Conservation (phyloP, 92 coral and sea anemone genomes). For the Zoanthus sansibaricus region DNA sequence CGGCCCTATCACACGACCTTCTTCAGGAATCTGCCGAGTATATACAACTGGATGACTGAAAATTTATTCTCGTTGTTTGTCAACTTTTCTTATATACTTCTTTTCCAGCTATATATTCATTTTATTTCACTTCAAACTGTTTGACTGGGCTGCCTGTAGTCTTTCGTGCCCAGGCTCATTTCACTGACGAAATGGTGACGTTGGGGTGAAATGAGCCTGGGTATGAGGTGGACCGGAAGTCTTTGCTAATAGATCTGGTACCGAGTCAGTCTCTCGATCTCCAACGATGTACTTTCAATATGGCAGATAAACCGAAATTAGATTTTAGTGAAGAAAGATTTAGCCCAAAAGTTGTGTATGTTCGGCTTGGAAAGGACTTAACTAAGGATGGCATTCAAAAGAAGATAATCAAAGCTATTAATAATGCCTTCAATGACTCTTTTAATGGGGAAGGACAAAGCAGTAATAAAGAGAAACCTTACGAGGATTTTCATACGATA, state of each 20-base stretch:
- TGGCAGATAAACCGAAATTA: constrained; percentile 73
- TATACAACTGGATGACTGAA: too few relatives aligned
- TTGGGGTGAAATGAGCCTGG: too few relatives aligned
- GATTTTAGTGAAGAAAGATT: constrained; percentile 40
- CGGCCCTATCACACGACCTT: too few relatives aligned
- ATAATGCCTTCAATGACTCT: constrained; percentile 65
- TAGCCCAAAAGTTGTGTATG: constrained; percentile 76
- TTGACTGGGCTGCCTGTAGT: too few relatives aligned
- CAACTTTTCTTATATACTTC: too few relatives aligned
- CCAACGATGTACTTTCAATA: constrained; percentile 34
- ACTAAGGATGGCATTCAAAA: constrained; percentile 84
- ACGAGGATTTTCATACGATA: constrained; percentile 63
- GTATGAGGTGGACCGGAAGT: constrained; percentile 25
- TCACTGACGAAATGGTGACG: too few relatives aligned
- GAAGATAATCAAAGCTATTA: constrained; percentile 75
- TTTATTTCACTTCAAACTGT: too few relatives aligned
- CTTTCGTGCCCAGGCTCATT: too few relatives aligned
- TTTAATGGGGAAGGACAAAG: constrained; percentile 35
- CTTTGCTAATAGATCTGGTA: constrained; percentile 11
- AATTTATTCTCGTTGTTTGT: too few relatives aligned
- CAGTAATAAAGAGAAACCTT: constrained; percentile 62
- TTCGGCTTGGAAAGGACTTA: constrained; percentile 84
- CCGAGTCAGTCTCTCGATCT: background rate
- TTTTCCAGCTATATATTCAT: too few relatives aligned
- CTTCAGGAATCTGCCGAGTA: too few relatives aligned